Conservation (phyloP, 2,113 vertebrate genomes). For the Nycticebus coucang region DNA sequence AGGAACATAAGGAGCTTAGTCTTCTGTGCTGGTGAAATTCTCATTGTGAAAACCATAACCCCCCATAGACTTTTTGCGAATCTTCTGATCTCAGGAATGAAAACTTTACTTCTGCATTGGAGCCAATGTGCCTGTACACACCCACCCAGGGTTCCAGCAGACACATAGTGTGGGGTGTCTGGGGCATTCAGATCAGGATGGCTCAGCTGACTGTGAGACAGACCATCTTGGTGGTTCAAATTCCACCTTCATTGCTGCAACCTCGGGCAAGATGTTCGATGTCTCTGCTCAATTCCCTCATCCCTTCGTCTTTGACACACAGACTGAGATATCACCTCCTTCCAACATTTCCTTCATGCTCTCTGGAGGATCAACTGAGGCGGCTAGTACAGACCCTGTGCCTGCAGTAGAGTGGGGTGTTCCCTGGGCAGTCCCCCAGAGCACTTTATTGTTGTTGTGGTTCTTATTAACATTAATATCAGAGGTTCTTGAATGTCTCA, state of each 20-base stretch:
- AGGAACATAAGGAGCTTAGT: neutral
- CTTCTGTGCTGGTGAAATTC: neutral
- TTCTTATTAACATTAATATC: neutral
- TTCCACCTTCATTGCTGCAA: accelerated
- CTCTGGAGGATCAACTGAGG: neutral
- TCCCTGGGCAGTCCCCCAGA: accelerated
- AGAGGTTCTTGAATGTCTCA: neutral
- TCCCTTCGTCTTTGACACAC: too few species aligned
- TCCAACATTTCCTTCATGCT: neutral
- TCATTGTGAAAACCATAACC: neutral
- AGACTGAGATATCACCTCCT: neutral
- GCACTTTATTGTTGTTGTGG: neutral
- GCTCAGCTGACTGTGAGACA: accelerated
- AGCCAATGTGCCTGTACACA: accelerated
- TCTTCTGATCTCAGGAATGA: neutral
- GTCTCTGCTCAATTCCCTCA: too few species aligned
- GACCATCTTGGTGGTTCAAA: neutral
- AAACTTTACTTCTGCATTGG: too few species aligned
- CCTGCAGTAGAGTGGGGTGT: neutral
- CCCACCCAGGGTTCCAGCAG: neutral
- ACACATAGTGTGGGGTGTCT: neutral
- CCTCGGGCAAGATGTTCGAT: too few species aligned
- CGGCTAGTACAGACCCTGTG: accelerated
- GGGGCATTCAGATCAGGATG: neutral
- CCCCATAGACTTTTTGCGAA: neutral